Evolutionary conservation across 2,888 invertebrate species (phyloP).

Genomic region (Matsumyia berberina): DNA sequence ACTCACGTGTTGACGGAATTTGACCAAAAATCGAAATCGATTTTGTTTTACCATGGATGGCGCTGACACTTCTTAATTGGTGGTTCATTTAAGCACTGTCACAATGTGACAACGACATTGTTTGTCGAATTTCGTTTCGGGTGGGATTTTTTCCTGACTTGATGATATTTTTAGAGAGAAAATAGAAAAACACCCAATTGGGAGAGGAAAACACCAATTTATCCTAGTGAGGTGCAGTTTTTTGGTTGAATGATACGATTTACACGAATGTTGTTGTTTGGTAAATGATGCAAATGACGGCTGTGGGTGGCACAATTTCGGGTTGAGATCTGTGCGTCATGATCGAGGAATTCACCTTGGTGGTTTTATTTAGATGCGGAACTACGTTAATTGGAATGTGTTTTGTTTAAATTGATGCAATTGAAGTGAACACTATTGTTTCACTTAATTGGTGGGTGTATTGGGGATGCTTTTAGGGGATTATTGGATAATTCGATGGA

Average conservation of each 20-base stretch:
- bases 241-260: constrained; percentile 42
- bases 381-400: constrained; percentile 51
- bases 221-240: constrained; percentile 22
- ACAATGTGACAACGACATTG: constrained; percentile 32
- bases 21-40: constrained; percentile 44
- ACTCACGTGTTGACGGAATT: constrained; percentile 66
- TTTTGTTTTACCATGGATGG: constrained; percentile 44
- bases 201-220: neutral
- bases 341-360: constrained; percentile 35
- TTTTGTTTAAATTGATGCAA: constrained; percentile 47
- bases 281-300: constrained; percentile 47
- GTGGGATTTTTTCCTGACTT: constrained; percentile 13
- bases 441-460: constrained; percentile 33
- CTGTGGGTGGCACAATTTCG: constrained; percentile 42
- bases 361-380: constrained; percentile 53
- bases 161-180: constrained; percentile 28
- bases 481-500: neutral
- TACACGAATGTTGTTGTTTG: constrained; percentile 36
- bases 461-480: neutral
- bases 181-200: too few relatives aligned
- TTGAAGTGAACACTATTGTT: constrained; percentile 18
- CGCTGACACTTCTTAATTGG: constrained; percentile 66
- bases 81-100: neutral
- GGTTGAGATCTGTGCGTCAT: constrained; percentile 57
- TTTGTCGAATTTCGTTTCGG: constrained; percentile 21